phyloP scores from a whole-genome alignment of 1,140 invertebrate species.

The Diorhabda sublineata region DNA sequence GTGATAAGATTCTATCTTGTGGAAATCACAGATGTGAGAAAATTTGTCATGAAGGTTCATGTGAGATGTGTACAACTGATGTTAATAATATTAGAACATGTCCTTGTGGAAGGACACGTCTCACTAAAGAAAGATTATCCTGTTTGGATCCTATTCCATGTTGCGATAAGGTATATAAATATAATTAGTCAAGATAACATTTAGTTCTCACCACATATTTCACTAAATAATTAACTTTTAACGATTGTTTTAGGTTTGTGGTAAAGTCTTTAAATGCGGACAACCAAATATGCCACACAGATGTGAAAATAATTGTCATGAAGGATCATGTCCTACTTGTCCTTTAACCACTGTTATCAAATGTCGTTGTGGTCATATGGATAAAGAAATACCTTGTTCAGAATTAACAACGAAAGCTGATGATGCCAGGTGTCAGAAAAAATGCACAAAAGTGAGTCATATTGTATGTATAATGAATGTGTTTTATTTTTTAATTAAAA shows the following conservation, averaged over 20 bases:
- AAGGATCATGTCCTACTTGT: constrained; percentile 79
- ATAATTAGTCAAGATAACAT: not conserved
- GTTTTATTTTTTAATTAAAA: not conserved
- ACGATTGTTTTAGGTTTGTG: constrained; percentile 58
- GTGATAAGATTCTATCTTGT: constrained; percentile 67
- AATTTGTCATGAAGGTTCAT: constrained; percentile 67
- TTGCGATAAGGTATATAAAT: constrained; percentile 62
- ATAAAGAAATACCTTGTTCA: constrained; percentile 74
- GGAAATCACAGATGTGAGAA: constrained; percentile 71
- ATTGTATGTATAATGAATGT: not conserved
- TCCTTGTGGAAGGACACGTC: constrained; percentile 74
- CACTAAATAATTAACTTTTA: not conserved
- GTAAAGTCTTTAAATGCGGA: constrained; percentile 76
- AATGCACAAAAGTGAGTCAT: constrained; percentile 72
- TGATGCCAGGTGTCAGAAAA: constrained; percentile 77
- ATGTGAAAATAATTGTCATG: constrained; percentile 70
- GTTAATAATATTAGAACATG: constrained; percentile 69
- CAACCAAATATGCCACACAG: constrained; percentile 63
- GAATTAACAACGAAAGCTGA: constrained; percentile 65
- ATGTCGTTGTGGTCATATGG: constrained; percentile 89
- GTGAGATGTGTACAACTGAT: constrained; percentile 58
- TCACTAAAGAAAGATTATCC: constrained; percentile 52
- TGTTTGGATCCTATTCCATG: constrained; percentile 85
- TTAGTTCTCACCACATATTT: not conserved
- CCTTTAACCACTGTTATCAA: constrained; percentile 69